Evolutionary conservation across 2,113 vertebrate genomes (phyloP).

Genomic region (Callocephalon fimbriatum): DNA sequence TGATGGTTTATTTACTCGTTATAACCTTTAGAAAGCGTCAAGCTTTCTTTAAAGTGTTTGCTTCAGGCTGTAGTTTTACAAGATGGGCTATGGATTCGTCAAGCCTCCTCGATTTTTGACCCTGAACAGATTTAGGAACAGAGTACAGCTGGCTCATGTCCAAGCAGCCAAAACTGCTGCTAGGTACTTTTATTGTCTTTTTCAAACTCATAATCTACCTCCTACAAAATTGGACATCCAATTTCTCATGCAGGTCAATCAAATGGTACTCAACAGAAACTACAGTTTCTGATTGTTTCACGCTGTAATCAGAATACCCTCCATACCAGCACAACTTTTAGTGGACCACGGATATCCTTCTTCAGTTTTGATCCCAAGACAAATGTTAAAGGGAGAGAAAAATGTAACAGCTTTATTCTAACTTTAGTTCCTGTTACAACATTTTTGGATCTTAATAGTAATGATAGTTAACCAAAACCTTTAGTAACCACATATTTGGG

Average conservation of each 20-base stretch:
- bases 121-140: constrained; percentile 85
- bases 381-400: neutral
- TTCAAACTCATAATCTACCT: constrained; percentile 74
- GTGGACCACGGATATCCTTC: neutral
- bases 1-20: constrained; percentile 89
- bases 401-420: neutral
- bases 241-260: constrained; percentile 67
- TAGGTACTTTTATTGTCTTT: constrained; percentile 76
- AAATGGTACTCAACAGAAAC: constrained; percentile 39
- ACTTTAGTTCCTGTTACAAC: neutral
- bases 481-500: neutral
- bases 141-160: constrained; percentile 75
- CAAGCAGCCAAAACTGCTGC: constrained; percentile 76
- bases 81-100: constrained; percentile 84
- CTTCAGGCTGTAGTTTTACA: constrained; percentile 90
- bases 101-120: constrained; percentile 82
- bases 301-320: neutral
- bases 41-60: constrained; percentile 85
- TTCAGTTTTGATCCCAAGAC: neutral
- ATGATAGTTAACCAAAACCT: neutral
- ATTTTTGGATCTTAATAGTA: neutral
- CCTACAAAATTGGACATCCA: constrained; percentile 74
- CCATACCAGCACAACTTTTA: neutral
- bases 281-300: constrained; percentile 35
- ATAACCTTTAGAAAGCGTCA: constrained; percentile 92